These are phyloP conservation scores for Aphelinus certus DNA, from an alignment of 1,140 invertebrate genomes.

Conservation along the genomic window DNA sequence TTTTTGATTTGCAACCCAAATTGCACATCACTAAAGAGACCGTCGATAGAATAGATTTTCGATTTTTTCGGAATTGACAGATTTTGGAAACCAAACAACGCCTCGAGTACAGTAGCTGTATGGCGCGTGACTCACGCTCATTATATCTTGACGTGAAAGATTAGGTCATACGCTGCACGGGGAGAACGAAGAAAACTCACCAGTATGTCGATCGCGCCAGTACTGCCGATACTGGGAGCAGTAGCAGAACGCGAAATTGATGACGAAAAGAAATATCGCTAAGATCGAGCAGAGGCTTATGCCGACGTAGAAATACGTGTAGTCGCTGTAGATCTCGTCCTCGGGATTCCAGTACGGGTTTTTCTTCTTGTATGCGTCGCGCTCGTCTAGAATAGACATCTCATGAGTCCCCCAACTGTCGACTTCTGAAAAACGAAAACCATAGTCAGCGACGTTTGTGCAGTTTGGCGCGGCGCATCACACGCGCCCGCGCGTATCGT, in stretches of 20 bases:
- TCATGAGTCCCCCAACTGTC: constrained; percentile 54
- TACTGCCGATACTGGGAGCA: constrained; percentile 82
- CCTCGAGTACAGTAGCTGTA: no score
- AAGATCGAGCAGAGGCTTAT: constrained; percentile 80
- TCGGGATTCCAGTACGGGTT: constrained; percentile 71
- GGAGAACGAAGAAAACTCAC: constrained; percentile 59
- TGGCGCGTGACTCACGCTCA: no score
- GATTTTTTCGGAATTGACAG: no score
- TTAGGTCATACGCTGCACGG: not conserved
- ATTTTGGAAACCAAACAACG: no score
- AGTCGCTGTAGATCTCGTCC: constrained; percentile 68
- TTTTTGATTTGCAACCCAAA: not conserved
- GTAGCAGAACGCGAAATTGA: constrained; percentile 81
- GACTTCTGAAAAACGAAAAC: constrained; percentile 57
- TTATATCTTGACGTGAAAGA: no score
- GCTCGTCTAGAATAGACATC: constrained; percentile 74
- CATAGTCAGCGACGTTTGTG: no score
- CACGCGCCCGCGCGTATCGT: no score
- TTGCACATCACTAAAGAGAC: no score
- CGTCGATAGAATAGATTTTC: no score
- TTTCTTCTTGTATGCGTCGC: constrained; percentile 73
- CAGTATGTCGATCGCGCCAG: constrained; percentile 84
- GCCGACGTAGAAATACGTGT: constrained; percentile 79
- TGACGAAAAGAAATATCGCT: constrained; percentile 72
- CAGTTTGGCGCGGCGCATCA: no score